Conservation (phyloP, 2,888 invertebrate genomes). For the Cephus sareptanus region DNA sequence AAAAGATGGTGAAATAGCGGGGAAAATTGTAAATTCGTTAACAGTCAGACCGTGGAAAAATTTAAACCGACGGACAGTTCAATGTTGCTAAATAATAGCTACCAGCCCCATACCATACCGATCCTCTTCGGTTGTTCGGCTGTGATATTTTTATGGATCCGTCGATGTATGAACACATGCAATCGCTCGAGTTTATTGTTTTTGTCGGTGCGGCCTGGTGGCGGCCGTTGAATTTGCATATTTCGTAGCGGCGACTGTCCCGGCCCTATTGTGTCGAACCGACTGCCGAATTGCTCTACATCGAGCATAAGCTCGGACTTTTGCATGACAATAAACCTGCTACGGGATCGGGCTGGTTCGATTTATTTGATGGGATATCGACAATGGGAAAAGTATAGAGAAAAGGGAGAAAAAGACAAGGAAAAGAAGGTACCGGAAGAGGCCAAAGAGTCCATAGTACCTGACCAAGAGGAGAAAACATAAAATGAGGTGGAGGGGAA, state of each 20-base stretch:
- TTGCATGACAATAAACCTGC: slow-evolving; percentile 59
- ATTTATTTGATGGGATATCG: slow-evolving; percentile 34
- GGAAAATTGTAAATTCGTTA: slow-evolving; percentile 33
- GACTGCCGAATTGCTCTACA: slow-evolving; percentile 58
- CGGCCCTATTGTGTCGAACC: slow-evolving; percentile 56
- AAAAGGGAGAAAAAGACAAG: not conserved
- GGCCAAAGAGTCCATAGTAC: not conserved
- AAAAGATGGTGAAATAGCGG: not conserved
- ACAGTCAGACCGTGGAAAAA: slow-evolving; percentile 33
- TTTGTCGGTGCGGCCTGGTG: slow-evolving; percentile 48
- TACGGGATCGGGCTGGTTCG: slow-evolving; percentile 47
- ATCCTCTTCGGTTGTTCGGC: slow-evolving; percentile 14
- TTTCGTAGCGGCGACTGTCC: slow-evolving; percentile 37
- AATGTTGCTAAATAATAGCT: slow-evolving; percentile 46
- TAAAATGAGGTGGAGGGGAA: not conserved
- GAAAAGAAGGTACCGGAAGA: not conserved
- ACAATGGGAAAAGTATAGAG: not conserved
- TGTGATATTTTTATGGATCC: slow-evolving; percentile 56
- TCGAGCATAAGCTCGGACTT: slow-evolving; percentile 59
- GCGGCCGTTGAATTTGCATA: slow-evolving; percentile 58
- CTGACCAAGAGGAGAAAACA: no score
- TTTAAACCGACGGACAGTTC: slow-evolving; percentile 35
- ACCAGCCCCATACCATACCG: slow-evolving; percentile 18
- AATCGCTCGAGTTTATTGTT: slow-evolving; percentile 61
- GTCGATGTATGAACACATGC: slow-evolving; percentile 61